Evolutionary conservation across 2,888 invertebrate genomes (phyloP).

Genomic region (Hemithea aestivaria): DNA sequence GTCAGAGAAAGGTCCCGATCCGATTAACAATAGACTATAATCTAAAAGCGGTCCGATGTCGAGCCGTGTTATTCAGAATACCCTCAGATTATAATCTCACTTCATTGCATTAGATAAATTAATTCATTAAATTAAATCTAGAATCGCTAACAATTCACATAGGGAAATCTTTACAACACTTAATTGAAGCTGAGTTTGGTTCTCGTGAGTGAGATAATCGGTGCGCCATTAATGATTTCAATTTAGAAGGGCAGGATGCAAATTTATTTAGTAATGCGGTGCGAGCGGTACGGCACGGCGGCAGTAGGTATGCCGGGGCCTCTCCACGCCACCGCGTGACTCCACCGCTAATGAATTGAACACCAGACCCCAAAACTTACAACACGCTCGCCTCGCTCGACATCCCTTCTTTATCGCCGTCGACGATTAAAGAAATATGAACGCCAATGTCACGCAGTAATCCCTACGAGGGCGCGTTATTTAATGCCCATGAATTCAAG

Average conservation of each 20-base stretch:
- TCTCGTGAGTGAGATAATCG: slow-evolving; percentile 77
- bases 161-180: slow-evolving; percentile 70
- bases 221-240: slow-evolving; percentile 69
- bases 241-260: slow-evolving; percentile 70
- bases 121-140: slow-evolving; percentile 65
- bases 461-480: slow-evolving; percentile 11
- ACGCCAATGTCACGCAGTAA: slow-evolving; percentile 16
- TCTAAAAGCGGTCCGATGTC: slow-evolving; percentile 20
- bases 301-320: slow-evolving; percentile 1
- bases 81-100: slow-evolving; percentile 35
- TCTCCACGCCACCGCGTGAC: slow-evolving; percentile 25
- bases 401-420: slow-evolving; percentile 21
- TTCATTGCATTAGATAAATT: slow-evolving; percentile 48
- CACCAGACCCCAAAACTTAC: slow-evolving; percentile 30
- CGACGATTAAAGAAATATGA: slow-evolving; percentile 18
- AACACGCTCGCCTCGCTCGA: slow-evolving; percentile 10
- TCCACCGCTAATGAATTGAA: slow-evolving; percentile 51
- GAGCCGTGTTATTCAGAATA: slow-evolving; percentile 33
- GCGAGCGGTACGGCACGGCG: slow-evolving; percentile 49
- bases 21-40: slow-evolving; percentile 30
- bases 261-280: slow-evolving; percentile 58
- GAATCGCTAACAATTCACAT: slow-evolving; percentile 65
- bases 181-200: slow-evolving; percentile 65
- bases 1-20: slow-evolving; percentile 20
- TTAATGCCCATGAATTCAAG: slow-evolving; percentile 17